Evolutionary conservation across 1,140 invertebrate genomes (phyloP).

Genomic region (Brachionus angularis): DNA sequence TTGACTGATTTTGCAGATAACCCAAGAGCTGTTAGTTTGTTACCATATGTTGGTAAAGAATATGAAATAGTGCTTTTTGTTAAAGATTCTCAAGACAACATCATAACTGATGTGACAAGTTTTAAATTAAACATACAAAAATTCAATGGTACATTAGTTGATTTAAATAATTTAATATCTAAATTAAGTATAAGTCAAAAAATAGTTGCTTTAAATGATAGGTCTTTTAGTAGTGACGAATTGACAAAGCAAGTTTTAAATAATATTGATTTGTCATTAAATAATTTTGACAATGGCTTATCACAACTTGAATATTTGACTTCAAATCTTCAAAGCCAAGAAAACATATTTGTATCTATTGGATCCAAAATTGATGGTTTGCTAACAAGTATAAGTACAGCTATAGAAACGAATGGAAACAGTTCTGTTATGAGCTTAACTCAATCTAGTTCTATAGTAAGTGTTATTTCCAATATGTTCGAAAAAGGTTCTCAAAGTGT

Average conservation of each 20-base stretch:
- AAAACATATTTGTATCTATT: too few relatives aligned
- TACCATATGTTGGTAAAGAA: background rate
- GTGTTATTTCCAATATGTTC: too few relatives aligned
- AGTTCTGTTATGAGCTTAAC: too few relatives aligned
- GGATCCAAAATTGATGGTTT: too few relatives aligned
- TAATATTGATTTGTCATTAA: background rate
- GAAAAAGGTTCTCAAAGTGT: too few relatives aligned
- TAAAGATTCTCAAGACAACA: background rate
- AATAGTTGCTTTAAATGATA: background rate
- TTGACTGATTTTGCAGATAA: background rate
- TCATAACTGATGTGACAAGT: background rate
- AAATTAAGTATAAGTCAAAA: constrained; percentile 13
- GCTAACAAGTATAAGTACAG: too few relatives aligned
- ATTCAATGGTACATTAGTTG: constrained; percentile 1
- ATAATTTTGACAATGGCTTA: background rate
- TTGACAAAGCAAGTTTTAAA: background rate
- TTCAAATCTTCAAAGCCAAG: too few relatives aligned
- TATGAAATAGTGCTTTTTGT: constrained; percentile 15
- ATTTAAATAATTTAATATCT: background rate
- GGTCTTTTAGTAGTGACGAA: background rate
- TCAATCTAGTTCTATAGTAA: too few relatives aligned
- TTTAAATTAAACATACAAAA: background rate
- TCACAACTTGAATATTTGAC: constrained; percentile 14
- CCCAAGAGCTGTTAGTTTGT: background rate
- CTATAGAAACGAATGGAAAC: too few relatives aligned